Base-by-base conservation (phyloP, 2,888 invertebrate species). In the Apoda limacodes region DNA sequence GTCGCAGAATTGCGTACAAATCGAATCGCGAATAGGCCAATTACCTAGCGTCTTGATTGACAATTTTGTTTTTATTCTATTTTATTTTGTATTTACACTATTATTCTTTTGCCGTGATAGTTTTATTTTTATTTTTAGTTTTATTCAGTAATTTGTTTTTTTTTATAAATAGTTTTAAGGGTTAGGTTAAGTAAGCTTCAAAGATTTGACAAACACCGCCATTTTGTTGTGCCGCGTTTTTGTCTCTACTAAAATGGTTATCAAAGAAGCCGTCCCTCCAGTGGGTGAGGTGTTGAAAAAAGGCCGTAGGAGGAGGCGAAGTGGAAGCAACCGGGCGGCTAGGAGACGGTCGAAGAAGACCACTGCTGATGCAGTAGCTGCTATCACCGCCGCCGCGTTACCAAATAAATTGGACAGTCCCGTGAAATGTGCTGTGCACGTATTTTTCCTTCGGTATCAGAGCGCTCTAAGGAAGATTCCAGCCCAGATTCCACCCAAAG, bases 401-500 rank as follows among this genome's bases (percentile, higher is more conserved):
- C 17, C 15, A 34, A n/a, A n/a, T n/a, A n/a, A n/a, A n/a, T 9
- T 51, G 54, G 3, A 48, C 47, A 29, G 33, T 40, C 74, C 70
- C 1, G 45, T 53, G 1, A 71, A 72, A 42, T 80, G 80, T 35
- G 80, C 74, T 3, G 75, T 80, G 21, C 80, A 80, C 43, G 55
- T 50, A 25, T 80, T 80, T 37, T 42, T 80, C 20, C 39, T 74
- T 32, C 61, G 63, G 22, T 78, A 78, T 43, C 75, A 69, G 43
- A 70, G 64, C 41, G 70, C 76, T 5, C 41, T 80, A 47, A 53
- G 78, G 42, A 64, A 49, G 50, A 62, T 80, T 24, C 80, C 80
- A 2, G 37, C 67, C 4, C 69, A 67, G 21, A 43, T 72, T 24
- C 80, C 80, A 29, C 80, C 80, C 15, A 66, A 50, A 37, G 46